A percentile compares a stretch with the other conserved stretches of the same genome.
These are phyloP conservation scores for Stomatorhinus walkeri DNA, from an alignment of 2,797 vertebrate species.

Conservation along the genomic window DNA sequence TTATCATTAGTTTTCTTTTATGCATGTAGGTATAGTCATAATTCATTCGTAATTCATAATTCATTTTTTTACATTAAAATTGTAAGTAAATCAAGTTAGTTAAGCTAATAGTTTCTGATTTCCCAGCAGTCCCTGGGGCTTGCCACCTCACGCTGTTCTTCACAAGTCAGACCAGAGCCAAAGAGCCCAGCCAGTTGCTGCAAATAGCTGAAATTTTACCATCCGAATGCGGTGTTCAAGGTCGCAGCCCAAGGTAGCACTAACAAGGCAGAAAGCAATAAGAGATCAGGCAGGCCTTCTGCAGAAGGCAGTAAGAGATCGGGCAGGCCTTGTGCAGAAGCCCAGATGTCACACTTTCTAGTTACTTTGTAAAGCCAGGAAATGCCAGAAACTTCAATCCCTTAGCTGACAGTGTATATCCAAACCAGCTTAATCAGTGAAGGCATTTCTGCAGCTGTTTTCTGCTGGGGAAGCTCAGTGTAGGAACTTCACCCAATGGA, in stretches of 20 bases:
- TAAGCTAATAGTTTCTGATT: background rate
- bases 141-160: background rate
- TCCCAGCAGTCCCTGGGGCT: background rate
- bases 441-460: background rate
- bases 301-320: conserved; percentile 26
- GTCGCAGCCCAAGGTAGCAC: conserved; percentile 16
- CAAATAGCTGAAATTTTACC: conserved; percentile 25
- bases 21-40: background rate
- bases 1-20: background rate
- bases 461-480: background rate
- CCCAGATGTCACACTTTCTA: conserved; percentile 25
- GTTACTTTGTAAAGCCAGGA: background rate
- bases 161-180: background rate
- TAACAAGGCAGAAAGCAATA: conserved; percentile 30
- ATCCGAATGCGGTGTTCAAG: conserved; percentile 21
- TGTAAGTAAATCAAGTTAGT: background rate
- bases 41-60: background rate
- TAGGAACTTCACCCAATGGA: background rate
- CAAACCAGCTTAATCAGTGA: background rate
- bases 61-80: background rate
- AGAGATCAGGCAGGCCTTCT: conserved; percentile 24
- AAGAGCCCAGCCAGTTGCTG: background rate
- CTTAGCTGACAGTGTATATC: background rate
- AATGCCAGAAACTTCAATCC: background rate
- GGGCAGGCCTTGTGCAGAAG: conserved; percentile 24